Conservation (phyloP, 2,888 invertebrate genomes). For the Conistra vaccinii region DNA sequence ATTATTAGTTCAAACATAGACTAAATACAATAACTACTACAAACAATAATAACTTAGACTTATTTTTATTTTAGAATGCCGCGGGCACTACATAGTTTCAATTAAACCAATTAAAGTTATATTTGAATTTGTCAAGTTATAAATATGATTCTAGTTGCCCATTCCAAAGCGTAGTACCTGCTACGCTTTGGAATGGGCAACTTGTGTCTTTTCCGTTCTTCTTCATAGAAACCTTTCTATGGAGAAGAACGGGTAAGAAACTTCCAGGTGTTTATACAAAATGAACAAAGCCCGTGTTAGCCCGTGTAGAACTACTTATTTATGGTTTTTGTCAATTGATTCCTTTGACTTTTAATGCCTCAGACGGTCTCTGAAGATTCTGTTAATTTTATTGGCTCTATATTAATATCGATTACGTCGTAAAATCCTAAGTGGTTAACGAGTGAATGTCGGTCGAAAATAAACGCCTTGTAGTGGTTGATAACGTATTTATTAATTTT, state of each 20-base stretch:
- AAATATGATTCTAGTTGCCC: background rate
- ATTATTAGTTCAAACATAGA: too few species aligned
- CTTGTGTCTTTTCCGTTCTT: too few species aligned
- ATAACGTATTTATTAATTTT: constrained; percentile 25
- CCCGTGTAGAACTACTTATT: background rate
- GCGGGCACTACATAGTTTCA: too few species aligned
- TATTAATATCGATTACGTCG: constrained; percentile 70
- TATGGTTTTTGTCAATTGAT: constrained; percentile 30
- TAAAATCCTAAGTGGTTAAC: constrained; percentile 69
- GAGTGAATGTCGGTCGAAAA: constrained; percentile 51
- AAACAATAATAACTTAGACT: too few species aligned
- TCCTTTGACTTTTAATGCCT: constrained; percentile 16
- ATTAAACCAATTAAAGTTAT: background rate
- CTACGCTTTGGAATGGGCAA: too few species aligned
- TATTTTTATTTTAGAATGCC: too few species aligned
- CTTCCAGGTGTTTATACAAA: background rate
- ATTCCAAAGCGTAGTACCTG: background rate
- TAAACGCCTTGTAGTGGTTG: constrained; percentile 26
- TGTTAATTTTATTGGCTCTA: constrained; percentile 63
- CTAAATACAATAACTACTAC: too few species aligned
- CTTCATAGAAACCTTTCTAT: too few species aligned
- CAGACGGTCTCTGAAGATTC: constrained; percentile 43
- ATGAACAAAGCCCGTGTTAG: background rate
- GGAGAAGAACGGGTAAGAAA: background rate
- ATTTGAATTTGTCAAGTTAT: background rate